A percentile compares a stretch with the other conserved stretches of the same genome.
These are phyloP conservation scores for Xenopus petersii DNA, from an alignment of 2,797 vertebrate genomes.

Conservation along the genomic window DNA sequence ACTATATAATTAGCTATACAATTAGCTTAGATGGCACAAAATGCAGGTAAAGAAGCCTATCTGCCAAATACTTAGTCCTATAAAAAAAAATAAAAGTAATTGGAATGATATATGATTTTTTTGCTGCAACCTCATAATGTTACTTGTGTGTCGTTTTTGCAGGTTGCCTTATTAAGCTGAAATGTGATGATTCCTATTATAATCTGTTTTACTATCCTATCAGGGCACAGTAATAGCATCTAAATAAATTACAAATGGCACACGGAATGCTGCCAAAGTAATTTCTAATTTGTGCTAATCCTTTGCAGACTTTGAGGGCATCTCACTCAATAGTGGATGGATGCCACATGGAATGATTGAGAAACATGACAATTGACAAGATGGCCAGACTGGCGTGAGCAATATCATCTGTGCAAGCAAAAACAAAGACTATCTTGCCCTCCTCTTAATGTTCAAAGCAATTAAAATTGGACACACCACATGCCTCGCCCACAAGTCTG, in stretches of 20 bases:
- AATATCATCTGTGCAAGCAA: slow-evolving; percentile 47
- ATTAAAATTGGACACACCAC: slow-evolving; percentile 42
- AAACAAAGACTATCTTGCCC: slow-evolving; percentile 48
- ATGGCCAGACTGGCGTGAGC: slow-evolving; percentile 47
- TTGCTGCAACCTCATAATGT: slow-evolving; percentile 24
- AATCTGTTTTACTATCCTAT: slow-evolving; percentile 50
- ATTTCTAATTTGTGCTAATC: slow-evolving; percentile 51
- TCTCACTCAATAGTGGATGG: slow-evolving; percentile 46
- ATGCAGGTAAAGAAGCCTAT: not conserved
- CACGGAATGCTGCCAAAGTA: slow-evolving; percentile 46
- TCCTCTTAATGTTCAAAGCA: slow-evolving; percentile 49
- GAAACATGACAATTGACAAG: slow-evolving; percentile 49
- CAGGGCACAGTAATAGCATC: slow-evolving; percentile 45
- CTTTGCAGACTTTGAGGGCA: slow-evolving; percentile 47
- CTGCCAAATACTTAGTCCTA: not conserved
- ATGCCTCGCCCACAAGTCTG: slow-evolving; percentile 35
- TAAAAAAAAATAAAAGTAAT: slow-evolving; percentile 8
- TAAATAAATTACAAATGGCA: slow-evolving; percentile 49
- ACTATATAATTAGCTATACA: too few species aligned
- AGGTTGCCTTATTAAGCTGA: slow-evolving; percentile 36
- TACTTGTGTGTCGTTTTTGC: slow-evolving; percentile 32
- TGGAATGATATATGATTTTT: not conserved
- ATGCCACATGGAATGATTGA: slow-evolving; percentile 48
- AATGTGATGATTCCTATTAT: slow-evolving; percentile 46
- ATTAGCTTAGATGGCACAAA: too few species aligned